Percentiles rank a stretch among this genome's conserved stretches.
phyloP scores from a whole-genome alignment of 2,113 vertebrate species.

The Crotalus viridis region DNA sequence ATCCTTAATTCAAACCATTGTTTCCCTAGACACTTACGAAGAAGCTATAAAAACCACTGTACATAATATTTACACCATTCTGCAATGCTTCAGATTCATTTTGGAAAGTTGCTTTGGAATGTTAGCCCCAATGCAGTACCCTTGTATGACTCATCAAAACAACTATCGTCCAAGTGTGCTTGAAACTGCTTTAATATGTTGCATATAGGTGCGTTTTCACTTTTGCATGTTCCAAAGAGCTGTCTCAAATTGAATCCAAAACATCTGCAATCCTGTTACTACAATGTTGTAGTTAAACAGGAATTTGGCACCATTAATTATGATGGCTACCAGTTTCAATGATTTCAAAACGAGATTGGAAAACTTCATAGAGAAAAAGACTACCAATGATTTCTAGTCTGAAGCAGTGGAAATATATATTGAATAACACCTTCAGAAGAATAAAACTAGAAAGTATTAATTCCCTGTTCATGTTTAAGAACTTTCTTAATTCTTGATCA shows the following conservation, averaged over 20 bases:
- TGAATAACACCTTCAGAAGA: neutral
- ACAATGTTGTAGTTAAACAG: neutral
- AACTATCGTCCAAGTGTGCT: neutral
- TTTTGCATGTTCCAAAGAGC: neutral
- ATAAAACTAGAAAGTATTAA: neutral
- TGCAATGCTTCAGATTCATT: neutral
- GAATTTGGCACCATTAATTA: neutral
- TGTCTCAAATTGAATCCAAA: neutral
- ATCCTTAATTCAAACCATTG: neutral
- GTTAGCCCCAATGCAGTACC: neutral
- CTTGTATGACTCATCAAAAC: neutral
- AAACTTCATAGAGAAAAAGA: neutral
- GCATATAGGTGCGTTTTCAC: neutral
- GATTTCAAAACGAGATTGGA: neutral
- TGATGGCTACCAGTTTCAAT: neutral
- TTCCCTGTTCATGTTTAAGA: neutral
- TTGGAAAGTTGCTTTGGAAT: neutral
- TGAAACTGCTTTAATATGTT: no score
- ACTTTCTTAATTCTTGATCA: neutral
- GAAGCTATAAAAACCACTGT: neutral
- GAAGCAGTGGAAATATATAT: neutral
- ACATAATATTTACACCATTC: neutral
- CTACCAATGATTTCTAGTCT: neutral
- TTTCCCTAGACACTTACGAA: neutral
- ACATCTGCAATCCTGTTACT: neutral